Evolutionary conservation across 2,113 vertebrate species (phyloP), one percentile per base, ranked within the genome.

Genomic region (Neodon shergylaensis): DNA sequence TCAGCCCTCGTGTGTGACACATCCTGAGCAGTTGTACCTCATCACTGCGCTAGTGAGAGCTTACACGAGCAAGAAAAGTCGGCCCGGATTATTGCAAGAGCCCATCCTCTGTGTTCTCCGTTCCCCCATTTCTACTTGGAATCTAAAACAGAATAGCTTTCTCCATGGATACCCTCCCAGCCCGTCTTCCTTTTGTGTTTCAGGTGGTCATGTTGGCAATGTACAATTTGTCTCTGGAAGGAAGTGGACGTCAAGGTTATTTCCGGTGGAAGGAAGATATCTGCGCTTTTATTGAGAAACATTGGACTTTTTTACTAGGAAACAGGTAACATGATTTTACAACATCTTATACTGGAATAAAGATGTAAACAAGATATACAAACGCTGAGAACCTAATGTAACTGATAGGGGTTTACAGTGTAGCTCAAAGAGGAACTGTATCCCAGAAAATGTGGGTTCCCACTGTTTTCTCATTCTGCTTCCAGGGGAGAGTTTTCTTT

Each of bases 251-350:
- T 1, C 99, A 99, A 98, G 99, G 99, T 0, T 99, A 99, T 98
- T 99, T 99, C 98, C 98, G 99, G 61, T 99, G 99, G 99, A 99
- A 99, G 89, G 99, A 99, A 98, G 99, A 99, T 97, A 99, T 99
- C 98, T 99, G 99, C n/a, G 99, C 99, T 93, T 99, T 99, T 94
- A 99, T 99, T 95, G 99, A 99, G 92, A 99, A 99, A 94, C 99
- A 99, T 98, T 99, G 99, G 99, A 99, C 98, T 95, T 99, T 99
- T 98, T 98, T 99, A 94, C 93, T 99, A 95, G 99, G 99, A 61
- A 99, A 98, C 65, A 99, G 99, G 99, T 99, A 97, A 98, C 26
- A 19, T 76, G 74, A 79, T 91, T 90, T 94, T 81, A 28, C 22
- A 94, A 74, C 83, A 73, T 81, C 22, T 94, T 83, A 90, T 16